Evolutionary conservation across 2,113 vertebrate genomes (phyloP).

Genomic region (Etia nguti): DNA sequence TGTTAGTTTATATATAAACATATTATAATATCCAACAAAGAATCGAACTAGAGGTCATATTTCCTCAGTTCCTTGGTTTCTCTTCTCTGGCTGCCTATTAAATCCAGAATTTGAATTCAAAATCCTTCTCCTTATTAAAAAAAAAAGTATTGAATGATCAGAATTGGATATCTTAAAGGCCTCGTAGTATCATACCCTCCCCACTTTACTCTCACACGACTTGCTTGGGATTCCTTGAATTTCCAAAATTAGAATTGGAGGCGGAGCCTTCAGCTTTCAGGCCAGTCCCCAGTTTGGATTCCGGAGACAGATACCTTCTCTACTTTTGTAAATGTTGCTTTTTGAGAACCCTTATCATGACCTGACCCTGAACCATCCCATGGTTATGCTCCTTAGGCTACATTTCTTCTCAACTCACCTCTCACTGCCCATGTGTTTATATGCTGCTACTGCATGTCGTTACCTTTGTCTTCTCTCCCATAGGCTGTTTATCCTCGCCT

Average conservation of each 20-base stretch:
- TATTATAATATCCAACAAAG: background rate
- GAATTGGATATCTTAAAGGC: too few species aligned
- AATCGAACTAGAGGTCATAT: rapidly evolving
- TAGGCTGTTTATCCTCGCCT: background rate
- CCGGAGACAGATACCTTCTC: rapidly evolving
- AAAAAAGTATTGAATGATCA: background rate
- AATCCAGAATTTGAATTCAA: background rate
- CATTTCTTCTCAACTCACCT: background rate
- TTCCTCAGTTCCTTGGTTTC: background rate
- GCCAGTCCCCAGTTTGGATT: background rate
- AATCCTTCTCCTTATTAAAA: background rate
- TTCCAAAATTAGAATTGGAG: background rate
- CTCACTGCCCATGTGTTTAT: background rate
- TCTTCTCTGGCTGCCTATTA: rapidly evolving
- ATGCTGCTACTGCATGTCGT: background rate
- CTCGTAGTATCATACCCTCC: rapidly evolving
- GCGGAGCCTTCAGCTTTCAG: background rate
- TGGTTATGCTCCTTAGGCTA: background rate
- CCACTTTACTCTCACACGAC: background rate
- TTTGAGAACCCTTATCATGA: background rate
- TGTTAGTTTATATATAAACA: background rate
- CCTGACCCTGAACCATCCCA: background rate
- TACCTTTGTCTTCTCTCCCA: background rate
- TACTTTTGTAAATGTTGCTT: background rate
- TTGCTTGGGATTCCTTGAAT: background rate